Conservation (phyloP, 2,888 invertebrate species). For the Tetragonisca angustula region DNA sequence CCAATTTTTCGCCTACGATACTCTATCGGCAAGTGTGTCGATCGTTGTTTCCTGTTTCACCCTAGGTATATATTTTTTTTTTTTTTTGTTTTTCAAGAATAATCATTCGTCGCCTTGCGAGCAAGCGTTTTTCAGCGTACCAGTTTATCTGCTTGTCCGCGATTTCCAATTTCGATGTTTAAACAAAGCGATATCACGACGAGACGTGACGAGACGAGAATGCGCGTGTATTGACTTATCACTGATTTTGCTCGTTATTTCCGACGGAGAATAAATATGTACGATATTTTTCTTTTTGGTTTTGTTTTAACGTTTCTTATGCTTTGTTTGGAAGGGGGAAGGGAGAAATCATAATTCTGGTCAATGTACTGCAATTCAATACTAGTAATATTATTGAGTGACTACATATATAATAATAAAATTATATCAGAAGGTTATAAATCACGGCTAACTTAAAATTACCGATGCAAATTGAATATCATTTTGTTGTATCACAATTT, state of each 20-base stretch:
- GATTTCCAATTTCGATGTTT: slow-evolving; percentile 54
- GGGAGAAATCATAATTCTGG: background rate
- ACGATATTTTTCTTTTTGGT: background rate
- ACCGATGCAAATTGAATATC: too few species aligned
- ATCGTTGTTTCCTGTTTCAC: slow-evolving; percentile 11
- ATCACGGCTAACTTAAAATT: too few species aligned
- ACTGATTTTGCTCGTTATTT: slow-evolving; percentile 17
- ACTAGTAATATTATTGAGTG: too few species aligned
- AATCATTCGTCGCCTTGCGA: background rate
- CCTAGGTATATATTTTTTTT: background rate
- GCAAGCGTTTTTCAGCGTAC: slow-evolving; percentile 30
- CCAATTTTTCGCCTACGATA: slow-evolving; percentile 5
- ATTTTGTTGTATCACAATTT: too few species aligned
- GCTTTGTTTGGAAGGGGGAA: too few species aligned
- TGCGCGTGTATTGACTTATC: background rate
- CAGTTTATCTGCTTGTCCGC: slow-evolving; percentile 25
- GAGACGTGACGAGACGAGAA: too few species aligned
- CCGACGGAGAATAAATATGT: background rate
- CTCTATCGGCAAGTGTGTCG: background rate
- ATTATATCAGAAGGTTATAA: too few species aligned
- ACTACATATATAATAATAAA: too few species aligned
- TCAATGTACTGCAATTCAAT: too few species aligned
- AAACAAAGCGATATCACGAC: slow-evolving; percentile 33
- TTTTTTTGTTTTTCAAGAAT: background rate
- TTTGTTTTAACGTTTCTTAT: background rate